Conservation (phyloP, 2,888 invertebrate genomes). For the Calameuta filiformis region DNA sequence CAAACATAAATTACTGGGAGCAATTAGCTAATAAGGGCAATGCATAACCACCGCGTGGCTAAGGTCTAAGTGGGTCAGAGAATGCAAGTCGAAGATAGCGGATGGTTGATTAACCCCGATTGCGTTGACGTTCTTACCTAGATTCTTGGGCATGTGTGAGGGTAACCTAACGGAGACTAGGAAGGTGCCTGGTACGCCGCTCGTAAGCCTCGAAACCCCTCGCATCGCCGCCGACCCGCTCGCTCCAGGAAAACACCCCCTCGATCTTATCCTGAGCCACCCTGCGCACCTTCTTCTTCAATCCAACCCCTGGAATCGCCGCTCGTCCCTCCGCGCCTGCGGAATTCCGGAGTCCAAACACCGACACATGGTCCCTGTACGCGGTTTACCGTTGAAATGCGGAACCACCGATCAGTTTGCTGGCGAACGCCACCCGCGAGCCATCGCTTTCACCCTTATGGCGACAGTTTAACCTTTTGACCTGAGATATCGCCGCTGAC, state of each 20-base stretch:
- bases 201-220: conserved; percentile 32
- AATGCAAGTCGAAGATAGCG: conserved; percentile 27
- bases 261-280: conserved; percentile 29
- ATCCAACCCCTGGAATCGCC: conserved; percentile 23
- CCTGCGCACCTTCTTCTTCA: conserved; percentile 20
- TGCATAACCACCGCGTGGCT: background rate
- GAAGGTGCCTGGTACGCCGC: conserved; percentile 59
- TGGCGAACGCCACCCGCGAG: conserved; percentile 13
- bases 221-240: conserved; percentile 4
- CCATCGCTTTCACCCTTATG: conserved; percentile 4
- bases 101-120: conserved; percentile 48
- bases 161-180: conserved; percentile 29
- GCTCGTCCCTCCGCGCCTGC: conserved; percentile 44
- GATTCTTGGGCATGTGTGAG: conserved; percentile 38
- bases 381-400: background rate
- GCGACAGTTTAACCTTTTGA: background rate
- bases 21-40: background rate
- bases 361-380: conserved; percentile 27
- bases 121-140: conserved; percentile 43
- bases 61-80: conserved; percentile 49
- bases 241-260: conserved; percentile 16
- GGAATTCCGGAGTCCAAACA: conserved; percentile 43
- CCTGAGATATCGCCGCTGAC: background rate
- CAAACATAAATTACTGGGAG: background rate
- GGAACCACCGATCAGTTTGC: conserved; percentile 10